Evolutionary conservation across 1,140 invertebrate genomes (phyloP), one percentile per base, ranked within the genome.

Genomic region (Glossosoma conforme): DNA sequence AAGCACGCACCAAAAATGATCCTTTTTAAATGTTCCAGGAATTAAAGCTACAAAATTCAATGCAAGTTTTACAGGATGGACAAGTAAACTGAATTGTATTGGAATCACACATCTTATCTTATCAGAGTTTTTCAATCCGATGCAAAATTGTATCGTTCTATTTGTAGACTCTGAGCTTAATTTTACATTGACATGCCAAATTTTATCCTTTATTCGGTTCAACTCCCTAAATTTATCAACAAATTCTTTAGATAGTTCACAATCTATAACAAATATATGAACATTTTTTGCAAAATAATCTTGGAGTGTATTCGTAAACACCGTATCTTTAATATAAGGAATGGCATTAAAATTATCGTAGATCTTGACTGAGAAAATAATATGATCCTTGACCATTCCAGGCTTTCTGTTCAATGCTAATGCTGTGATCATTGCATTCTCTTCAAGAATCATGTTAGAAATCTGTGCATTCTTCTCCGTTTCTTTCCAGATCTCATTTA

Each of bases 191-290:
- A 33, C n/a, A 11, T 33, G 32, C 32, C 32, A 33, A 13, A 33
- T 13, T 13, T 33, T 33, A 33, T 33, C 32, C 3, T 13, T 33
- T 4, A 15, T 15, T 33, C 15, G n/a, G 15, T 33, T 33, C 32
- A 33, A 13, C n/a, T 33, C 11, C n/a, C 15, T 33, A 33, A 33
- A 33, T 15, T 33, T 33, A 5, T 33, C 32, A 13, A 13, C 15
- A 33, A 33, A 33, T 33, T 33, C 32, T 33, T 33, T 33, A 13
- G 15, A n/a, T 4, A 33, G n/a, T 33, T 33, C 32, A 33, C n/a
- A 33, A 33, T 3, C 15, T 3, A 15, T 15, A 5, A 33, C 32
- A 11, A 13, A 33, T 4, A 33, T 33, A 4, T n/a, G 32, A 13
- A 15, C 15, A 33, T 33, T 5, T 11, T 33, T 33, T 33, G n/a